Conservation (phyloP, 1,140 invertebrate species). For the Bombus confusus region DNA sequence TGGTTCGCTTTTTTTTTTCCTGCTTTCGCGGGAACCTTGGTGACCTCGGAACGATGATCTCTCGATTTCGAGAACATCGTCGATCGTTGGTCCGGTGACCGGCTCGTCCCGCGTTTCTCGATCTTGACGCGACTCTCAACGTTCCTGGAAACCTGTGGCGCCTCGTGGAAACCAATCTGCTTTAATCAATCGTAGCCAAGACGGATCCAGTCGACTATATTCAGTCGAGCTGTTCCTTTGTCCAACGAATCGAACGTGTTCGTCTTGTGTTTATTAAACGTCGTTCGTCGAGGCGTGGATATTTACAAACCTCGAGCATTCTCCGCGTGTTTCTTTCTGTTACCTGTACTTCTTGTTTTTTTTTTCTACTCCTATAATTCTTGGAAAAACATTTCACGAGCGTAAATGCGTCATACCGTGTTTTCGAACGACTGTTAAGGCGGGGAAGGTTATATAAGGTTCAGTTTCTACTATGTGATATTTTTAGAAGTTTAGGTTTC, state of each 20-base stretch:
- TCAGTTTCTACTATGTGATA: too few relatives aligned
- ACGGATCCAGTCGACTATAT: neutral
- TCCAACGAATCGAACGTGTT: conserved; percentile 5
- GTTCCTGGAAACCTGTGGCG: conserved; percentile 48
- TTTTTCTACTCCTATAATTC: neutral
- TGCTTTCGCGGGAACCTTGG: neutral
- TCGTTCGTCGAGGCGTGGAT: neutral
- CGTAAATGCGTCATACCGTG: neutral
- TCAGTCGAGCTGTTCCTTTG: neutral
- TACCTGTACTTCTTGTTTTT: too few relatives aligned
- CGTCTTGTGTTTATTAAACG: neutral
- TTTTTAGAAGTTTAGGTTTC: too few relatives aligned
- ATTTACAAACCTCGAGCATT: neutral
- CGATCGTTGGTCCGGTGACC: conserved; percentile 6
- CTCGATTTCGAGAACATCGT: neutral
- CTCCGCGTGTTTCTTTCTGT: too few relatives aligned
- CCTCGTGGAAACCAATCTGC: conserved; percentile 30
- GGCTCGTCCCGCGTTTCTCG: neutral
- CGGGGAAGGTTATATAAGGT: too few relatives aligned
- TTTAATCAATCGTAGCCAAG: conserved; percentile 8
- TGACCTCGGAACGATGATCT: neutral
- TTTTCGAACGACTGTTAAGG: neutral
- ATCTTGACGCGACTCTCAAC: neutral
- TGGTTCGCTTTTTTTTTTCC: neutral
- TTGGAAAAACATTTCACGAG: neutral